Evolutionary conservation across 64 coral and sea anemone genomes (phyloP).

Genomic region (Stylophora pistillata): DNA sequence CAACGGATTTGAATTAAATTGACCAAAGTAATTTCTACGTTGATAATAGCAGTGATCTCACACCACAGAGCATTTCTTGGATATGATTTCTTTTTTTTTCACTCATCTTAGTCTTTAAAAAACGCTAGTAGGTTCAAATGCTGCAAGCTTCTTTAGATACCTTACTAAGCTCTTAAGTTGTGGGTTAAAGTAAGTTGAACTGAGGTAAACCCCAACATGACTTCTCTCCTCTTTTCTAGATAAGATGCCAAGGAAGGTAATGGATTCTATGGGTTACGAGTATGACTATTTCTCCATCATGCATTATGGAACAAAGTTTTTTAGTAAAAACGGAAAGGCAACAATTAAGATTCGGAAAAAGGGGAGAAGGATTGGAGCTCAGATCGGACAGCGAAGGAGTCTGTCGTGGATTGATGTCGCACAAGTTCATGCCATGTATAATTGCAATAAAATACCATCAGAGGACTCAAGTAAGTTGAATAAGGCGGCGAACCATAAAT

Average conservation of each 20-base stretch:
- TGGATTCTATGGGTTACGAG: constrained; percentile 91
- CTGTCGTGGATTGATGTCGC: constrained; percentile 91
- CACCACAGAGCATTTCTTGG: too few species aligned
- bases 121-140: too few species aligned
- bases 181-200: neutral
- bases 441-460: constrained; percentile 81
- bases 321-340: constrained; percentile 76
- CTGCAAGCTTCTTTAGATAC: too few species aligned
- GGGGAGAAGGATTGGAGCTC: constrained; percentile 56
- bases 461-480: constrained; percentile 68
- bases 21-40: too few species aligned
- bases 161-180: neutral
- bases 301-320: constrained; percentile 97
- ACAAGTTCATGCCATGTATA: constrained; percentile 94
- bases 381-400: constrained; percentile 86
- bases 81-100: too few species aligned
- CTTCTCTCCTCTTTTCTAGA: constrained; percentile 39
- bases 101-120: too few species aligned
- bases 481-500: neutral
- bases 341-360: constrained; percentile 91
- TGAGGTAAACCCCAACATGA: neutral
- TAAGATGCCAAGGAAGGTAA: constrained; percentile 76
- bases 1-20: too few species aligned
- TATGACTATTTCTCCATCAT: constrained; percentile 96
- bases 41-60: too few species aligned